Evolutionary conservation across 2,113 vertebrate genomes (phyloP).

Genomic region (Toxotes jaculatrix): DNA sequence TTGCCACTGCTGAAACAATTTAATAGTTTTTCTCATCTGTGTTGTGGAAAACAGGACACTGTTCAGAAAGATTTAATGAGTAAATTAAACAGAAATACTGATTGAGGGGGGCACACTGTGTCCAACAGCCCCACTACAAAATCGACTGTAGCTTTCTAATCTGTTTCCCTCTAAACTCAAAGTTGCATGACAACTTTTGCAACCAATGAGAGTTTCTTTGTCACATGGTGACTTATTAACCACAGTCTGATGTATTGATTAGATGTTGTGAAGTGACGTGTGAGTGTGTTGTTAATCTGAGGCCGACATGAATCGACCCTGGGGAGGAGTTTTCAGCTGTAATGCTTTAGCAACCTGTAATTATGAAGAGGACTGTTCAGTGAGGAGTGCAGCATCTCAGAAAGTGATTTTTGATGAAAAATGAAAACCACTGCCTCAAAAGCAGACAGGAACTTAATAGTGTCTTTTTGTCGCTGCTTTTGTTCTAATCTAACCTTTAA

Average conservation of each 20-base stretch:
- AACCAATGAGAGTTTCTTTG: not conserved
- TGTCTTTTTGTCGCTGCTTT: not conserved
- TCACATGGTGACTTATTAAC: not conserved
- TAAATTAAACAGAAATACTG: too few relatives aligned
- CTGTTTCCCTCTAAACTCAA: not conserved
- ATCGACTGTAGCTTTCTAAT: not conserved
- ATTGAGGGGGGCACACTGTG: not conserved
- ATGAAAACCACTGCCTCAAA: not conserved
- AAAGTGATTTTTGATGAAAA: not conserved
- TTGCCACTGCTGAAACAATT: too few relatives aligned
- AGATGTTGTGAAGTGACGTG: not conserved
- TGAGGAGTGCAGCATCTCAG: not conserved
- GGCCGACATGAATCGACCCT: not conserved
- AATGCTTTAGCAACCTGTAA: conserved; percentile 1
- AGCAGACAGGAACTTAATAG: not conserved
- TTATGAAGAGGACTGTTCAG: not conserved
- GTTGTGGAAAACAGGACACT: too few relatives aligned
- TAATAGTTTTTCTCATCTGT: too few relatives aligned
- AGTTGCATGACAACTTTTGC: not conserved
- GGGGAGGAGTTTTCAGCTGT: not conserved
- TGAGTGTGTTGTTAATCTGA: not conserved
- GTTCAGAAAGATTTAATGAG: too few relatives aligned
- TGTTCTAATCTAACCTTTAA: not conserved
- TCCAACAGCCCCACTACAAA: not conserved
- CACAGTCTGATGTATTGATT: conserved; percentile 15